Base-by-base conservation (phyloP, 2,888 invertebrate genomes). In the Stenoptilia bipunctidactyla region DNA sequence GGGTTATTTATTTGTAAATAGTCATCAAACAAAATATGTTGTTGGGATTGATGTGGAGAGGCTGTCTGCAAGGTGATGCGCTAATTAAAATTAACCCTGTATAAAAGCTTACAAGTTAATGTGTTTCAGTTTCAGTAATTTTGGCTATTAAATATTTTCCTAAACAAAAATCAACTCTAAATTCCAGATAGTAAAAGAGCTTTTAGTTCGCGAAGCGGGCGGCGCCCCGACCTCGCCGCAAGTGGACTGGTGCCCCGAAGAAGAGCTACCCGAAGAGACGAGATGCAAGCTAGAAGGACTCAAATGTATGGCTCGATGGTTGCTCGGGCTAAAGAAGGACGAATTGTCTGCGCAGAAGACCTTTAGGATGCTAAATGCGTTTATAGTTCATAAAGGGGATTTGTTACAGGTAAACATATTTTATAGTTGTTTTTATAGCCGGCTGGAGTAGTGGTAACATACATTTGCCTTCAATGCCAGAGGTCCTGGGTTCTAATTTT, bases 221-320 rank as follows among this genome's bases (percentile, higher is more conserved):
- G 87, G 87, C 49, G 82, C 85, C 14, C 72, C 80, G 3, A 85
- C 87, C 38, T 63, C 72, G 12, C 71, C 80, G 0, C 77, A 72
- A 1, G 88, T 87, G 30, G 86, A 87, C 13, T 97, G 97, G 97
- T 95, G 95, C 65, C 70, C 87, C 0, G 95, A 96, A 61, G 92
- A 93, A 2, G 89, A 93, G 40, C 80, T 98, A 15, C 96, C 97
- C 0, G 92, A 94, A 53, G 96, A 96, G 68, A 97, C 97, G 0
- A 86, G 92, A 30, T 94, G 94, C 77, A 96, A 97, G 83, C 88
- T 97, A 44, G 96, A 97, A 71, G 97, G 94, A 0, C 87, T 98
- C 56, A 98, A 98, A 74, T 92, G 97, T 46, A 96, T 98, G 92
- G 97, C 97, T 0, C 89, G 98, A 36, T 98, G 98, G 97, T 80